Percentiles rank a stretch among this genome's conserved stretches.
Conservation (phyloP, 1,140 invertebrate genomes). For the Drosophila sucinea region DNA sequence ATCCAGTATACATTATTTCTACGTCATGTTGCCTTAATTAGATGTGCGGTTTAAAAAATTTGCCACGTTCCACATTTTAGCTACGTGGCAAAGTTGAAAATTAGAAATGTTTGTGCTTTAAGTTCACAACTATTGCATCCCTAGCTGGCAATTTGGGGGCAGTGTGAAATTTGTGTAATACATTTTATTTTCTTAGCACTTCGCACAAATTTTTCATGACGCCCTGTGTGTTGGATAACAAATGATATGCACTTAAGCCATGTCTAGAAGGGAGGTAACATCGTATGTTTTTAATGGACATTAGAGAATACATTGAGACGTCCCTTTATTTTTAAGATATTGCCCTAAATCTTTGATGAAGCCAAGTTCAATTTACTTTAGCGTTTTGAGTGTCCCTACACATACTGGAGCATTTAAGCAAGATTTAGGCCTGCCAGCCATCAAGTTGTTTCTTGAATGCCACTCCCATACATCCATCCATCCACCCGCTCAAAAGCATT, state of each 20-base stretch:
- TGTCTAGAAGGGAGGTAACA: slow-evolving; percentile 7
- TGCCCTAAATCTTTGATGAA: slow-evolving; percentile 12
- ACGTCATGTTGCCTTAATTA: slow-evolving; percentile 10
- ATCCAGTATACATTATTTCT: background rate
- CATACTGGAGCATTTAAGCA: background rate
- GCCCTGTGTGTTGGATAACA: background rate
- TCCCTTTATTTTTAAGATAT: slow-evolving; percentile 1
- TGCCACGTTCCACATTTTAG: slow-evolving; percentile 7
- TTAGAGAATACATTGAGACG: background rate
- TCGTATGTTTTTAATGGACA: background rate
- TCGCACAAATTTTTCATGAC: background rate
- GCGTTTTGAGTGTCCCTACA: background rate
- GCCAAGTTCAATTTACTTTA: slow-evolving; percentile 1
- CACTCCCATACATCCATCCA: slow-evolving; percentile 7
- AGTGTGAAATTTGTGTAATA: slow-evolving; percentile 7
- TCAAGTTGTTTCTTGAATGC: slow-evolving; percentile 37
- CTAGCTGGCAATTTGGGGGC: background rate
- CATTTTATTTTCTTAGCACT: background rate
- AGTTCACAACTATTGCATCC: background rate
- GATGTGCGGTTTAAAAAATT: background rate
- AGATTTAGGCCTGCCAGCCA: slow-evolving; percentile 3
- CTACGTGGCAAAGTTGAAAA: slow-evolving; percentile 2
- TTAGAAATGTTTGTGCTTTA: slow-evolving; percentile 3
- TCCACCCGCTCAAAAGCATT: background rate
- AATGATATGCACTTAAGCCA: slow-evolving; percentile 10